Evolutionary conservation across 2,888 invertebrate genomes (phyloP), one percentile per base, ranked within the genome.

Genomic region (Catocala fraxini): DNA sequence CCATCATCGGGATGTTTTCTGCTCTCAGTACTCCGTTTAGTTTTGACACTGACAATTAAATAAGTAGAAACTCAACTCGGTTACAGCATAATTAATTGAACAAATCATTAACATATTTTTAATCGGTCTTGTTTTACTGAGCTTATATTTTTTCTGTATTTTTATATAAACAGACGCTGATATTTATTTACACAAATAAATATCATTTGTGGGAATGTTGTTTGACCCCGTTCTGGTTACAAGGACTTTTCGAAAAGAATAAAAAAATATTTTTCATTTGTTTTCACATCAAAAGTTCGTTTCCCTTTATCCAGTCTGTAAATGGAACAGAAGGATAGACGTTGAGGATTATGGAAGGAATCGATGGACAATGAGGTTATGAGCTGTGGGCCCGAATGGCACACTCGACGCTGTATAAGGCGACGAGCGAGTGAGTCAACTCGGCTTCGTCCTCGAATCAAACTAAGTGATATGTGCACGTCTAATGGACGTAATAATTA

Each of bases 311-410:
- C 59, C 56, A 67, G 58, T 61, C 63, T 70, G 75, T 80, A 81
- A 81, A 79, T 80, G 72, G 80, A 81, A 77, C 77, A 71, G 72
- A 70, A 75, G 75, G 77, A 74, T 64, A 65, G 55, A 57, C 54
- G 42, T 66, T 64, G 73, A 70, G 83, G 84, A 84, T 84, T 85
- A 80, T 71, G 74, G 78, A 70, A 79, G 84, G 85, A 90, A 89
- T 89, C 89, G 87, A 89, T 89, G 89, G 84, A 84, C 86, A 88
- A 87, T 74, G 88, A 89, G 90, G 87, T 89, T 88, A 86, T 82
- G 82, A 82, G 73, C 81, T 77, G 83, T 86, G 83, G 81, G 83
- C 83, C 81, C 77, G 80, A 79, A 84, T 62, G 63, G 60, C 45
- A 59, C 55, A 53, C 48, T 56, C 43, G 62, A 45, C 64, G 63